A percentile compares a stretch with the other conserved stretches of the same genome.
These are phyloP conservation scores for Xylota sylvarum DNA, from an alignment of 2,888 invertebrate genomes.

Conservation along the genomic window DNA sequence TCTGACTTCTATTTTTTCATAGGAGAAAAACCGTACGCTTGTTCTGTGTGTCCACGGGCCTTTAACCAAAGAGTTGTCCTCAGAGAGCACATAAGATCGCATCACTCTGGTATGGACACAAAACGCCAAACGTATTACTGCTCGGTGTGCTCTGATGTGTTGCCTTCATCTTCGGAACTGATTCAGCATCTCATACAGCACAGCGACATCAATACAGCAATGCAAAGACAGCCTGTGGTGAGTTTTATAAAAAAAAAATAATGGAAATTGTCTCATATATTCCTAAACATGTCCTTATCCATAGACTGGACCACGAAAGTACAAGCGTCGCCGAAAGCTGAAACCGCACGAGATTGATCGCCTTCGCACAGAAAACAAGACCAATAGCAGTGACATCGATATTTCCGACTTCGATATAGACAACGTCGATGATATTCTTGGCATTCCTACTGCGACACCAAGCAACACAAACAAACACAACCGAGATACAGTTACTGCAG, in stretches of 20 bases:
- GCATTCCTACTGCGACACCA: slow-evolving; percentile 74
- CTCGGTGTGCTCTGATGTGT: slow-evolving; percentile 90
- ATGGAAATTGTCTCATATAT: no score
- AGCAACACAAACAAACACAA: slow-evolving; percentile 62
- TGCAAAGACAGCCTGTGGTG: slow-evolving; percentile 91
- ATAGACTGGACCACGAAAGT: slow-evolving; percentile 91
- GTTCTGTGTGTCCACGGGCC: slow-evolving; percentile 94
- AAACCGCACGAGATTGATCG: slow-evolving; percentile 88
- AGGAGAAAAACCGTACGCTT: slow-evolving; percentile 94
- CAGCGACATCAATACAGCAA: slow-evolving; percentile 93
- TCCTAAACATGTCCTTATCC: slow-evolving; percentile 15
- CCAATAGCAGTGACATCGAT: slow-evolving; percentile 81
- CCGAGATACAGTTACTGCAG: slow-evolving; percentile 68
- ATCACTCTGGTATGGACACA: slow-evolving; percentile 93
- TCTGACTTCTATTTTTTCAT: slow-evolving; percentile 46
- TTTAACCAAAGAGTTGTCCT: slow-evolving; percentile 95
- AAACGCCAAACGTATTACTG: slow-evolving; percentile 90
- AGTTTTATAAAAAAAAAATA: slow-evolving; percentile 63
- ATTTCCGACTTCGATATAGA: slow-evolving; percentile 84
- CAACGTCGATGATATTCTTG: slow-evolving; percentile 84
- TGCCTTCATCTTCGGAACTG: slow-evolving; percentile 90
- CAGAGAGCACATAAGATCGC: slow-evolving; percentile 93
- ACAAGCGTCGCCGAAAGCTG: slow-evolving; percentile 91
- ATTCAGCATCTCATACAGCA: slow-evolving; percentile 94
- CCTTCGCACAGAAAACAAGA: slow-evolving; percentile 80